phyloP scores from a whole-genome alignment of 1,140 invertebrate genomes.

The Heliconius melpomene region DNA sequence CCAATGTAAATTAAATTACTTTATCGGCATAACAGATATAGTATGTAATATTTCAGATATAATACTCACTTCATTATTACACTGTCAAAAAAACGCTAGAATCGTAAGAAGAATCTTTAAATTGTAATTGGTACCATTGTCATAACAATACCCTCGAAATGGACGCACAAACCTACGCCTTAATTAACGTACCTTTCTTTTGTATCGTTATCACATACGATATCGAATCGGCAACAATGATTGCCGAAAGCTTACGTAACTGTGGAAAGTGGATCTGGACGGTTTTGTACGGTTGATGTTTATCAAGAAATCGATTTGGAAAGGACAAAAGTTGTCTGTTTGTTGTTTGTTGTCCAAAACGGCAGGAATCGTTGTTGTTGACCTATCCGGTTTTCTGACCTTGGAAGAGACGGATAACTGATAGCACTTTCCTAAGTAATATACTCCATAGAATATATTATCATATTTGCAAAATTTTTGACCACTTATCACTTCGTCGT shows the following conservation, averaged over 20 bases:
- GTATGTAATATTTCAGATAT: neutral
- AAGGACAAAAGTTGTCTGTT: slow-evolving; percentile 70
- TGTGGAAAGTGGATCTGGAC: slow-evolving; percentile 65
- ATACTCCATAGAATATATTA: slow-evolving; percentile 53
- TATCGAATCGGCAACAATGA: slow-evolving; percentile 54
- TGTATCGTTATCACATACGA: slow-evolving; percentile 52
- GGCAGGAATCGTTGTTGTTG: slow-evolving; percentile 60
- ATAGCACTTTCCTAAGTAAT: slow-evolving; percentile 52
- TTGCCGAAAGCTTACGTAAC: slow-evolving; percentile 60
- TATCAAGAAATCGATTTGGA: slow-evolving; percentile 66
- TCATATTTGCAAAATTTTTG: slow-evolving; percentile 59
- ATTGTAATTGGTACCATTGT: slow-evolving; percentile 33
- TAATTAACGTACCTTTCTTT: slow-evolving; percentile 68
- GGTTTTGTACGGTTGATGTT: slow-evolving; percentile 62
- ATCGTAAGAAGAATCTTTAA: slow-evolving; percentile 32
- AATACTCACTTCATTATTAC: neutral
- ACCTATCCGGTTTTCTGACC: slow-evolving; percentile 61
- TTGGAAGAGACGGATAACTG: slow-evolving; percentile 57
- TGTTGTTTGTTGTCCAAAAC: slow-evolving; percentile 58
- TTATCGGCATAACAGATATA: slow-evolving; percentile 15
- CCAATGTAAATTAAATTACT: slow-evolving; percentile 14
- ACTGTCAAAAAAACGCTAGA: slow-evolving; percentile 23
- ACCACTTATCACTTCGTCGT: slow-evolving; percentile 48
- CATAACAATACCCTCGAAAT: slow-evolving; percentile 34
- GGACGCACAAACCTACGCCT: slow-evolving; percentile 46